Base-by-base conservation (phyloP, 53 echinoderm and acorn worm genomes). In the Holothuria leucospilota region DNA sequence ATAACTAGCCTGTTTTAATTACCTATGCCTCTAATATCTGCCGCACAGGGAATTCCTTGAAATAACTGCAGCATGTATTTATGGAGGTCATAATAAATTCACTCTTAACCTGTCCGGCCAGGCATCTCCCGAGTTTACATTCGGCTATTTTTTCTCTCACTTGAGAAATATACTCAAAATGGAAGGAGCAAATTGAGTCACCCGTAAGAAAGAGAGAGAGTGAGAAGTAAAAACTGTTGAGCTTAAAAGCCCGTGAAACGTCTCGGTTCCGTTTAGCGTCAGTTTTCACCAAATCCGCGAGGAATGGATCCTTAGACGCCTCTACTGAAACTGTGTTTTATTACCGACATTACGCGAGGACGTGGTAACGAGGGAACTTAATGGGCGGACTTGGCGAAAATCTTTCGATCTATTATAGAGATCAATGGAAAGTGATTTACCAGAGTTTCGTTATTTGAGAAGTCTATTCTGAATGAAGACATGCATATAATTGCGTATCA, bases 391-490 rank as follows among this genome's bases (percentile, higher is more conserved):
- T 28, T 29, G 34, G 68, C 14, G 18, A 68, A 34, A 28, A n/a
- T 8, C n/a, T 53, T 75, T 12, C 20, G 75, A 75, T 75, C 75
- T 75, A 75, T 75, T 75, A 75, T 75, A 23, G 75, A 75, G 75
- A 20, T 75, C 49, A 75, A 75, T 75, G 75, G 75, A 27, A 23
- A 75, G 75, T 75, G 75, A 75, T 75, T 75, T 51, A 52, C 51
- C 75, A 75, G 49, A 75, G 49, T 75, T 75, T 75, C 26, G 75
- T 75, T 75, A 75, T 75, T 53, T 51, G 75, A 75, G 75, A 75
- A 49, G 75, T 25, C 49, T 51, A 51, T 75, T 75, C 24, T 26
- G 39, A 49, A 75, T 52, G 49, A 51, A 23, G 51, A 75, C 75
- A 75, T 53, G 75, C 75, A 52, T 23, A 46, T 46, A 51, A 51